Evolutionary conservation across 1,140 invertebrate genomes (phyloP).

Genomic region (Drosophila carrolli): DNA sequence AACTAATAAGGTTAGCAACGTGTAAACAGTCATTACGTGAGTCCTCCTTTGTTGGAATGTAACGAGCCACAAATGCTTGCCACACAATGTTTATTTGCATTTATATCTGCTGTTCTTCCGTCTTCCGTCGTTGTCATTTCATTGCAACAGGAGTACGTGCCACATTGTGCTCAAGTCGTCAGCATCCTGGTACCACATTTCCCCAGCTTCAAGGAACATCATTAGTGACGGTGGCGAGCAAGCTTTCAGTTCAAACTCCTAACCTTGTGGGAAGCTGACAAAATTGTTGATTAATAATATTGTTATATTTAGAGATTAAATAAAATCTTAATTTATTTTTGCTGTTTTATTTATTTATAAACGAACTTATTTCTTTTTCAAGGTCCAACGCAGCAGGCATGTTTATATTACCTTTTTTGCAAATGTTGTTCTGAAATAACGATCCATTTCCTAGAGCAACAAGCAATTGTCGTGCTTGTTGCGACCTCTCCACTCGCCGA

Average conservation of each 20-base stretch:
- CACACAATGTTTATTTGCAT: slow-evolving; percentile 77
- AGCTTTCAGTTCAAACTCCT: background rate
- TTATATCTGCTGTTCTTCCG: slow-evolving; percentile 66
- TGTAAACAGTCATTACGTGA: slow-evolving; percentile 38
- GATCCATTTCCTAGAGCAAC: slow-evolving; percentile 46
- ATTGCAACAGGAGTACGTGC: slow-evolving; percentile 68
- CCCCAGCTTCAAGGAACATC: slow-evolving; percentile 6
- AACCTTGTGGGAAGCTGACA: background rate
- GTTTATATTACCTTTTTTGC: background rate
- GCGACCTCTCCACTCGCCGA: slow-evolving; percentile 20
- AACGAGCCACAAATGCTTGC: slow-evolving; percentile 78
- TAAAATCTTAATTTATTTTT: too few species aligned
- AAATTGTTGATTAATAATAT: background rate
- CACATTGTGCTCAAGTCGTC: slow-evolving; percentile 48
- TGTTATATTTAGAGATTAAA: background rate
- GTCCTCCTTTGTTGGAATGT: slow-evolving; percentile 30
- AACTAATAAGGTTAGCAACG: slow-evolving; percentile 46
- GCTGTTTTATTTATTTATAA: too few species aligned
- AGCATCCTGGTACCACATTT: slow-evolving; percentile 1
- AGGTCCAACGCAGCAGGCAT: background rate
- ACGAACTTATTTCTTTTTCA: background rate
- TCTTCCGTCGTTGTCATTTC: slow-evolving; percentile 50
- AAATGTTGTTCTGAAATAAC: slow-evolving; percentile 3
- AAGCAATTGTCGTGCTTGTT: slow-evolving; percentile 8
- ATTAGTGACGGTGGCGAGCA: background rate